These are phyloP conservation scores for Cephalophus harveyi DNA, from an alignment of 2,113 vertebrate species.

Conservation along the genomic window DNA sequence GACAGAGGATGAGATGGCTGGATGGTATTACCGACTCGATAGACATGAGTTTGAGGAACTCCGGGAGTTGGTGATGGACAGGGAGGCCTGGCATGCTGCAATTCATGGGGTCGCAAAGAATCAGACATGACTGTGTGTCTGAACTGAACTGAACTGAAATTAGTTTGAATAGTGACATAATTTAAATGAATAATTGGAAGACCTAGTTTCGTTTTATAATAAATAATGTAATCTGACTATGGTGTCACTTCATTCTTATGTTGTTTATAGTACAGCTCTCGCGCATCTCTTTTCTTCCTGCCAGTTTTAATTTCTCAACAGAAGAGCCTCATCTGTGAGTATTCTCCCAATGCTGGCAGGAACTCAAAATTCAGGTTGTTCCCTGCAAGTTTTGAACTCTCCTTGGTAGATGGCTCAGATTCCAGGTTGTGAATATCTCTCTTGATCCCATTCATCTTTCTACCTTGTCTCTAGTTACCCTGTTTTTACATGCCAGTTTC, in stretches of 20 bases:
- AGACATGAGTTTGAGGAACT: too few relatives aligned
- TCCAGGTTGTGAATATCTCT: background rate
- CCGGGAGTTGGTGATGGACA: background rate
- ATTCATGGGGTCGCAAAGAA: background rate
- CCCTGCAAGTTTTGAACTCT: background rate
- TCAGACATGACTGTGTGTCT: background rate
- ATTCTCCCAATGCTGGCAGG: background rate
- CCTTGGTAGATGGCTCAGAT: background rate
- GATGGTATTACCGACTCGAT: too few relatives aligned
- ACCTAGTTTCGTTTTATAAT: background rate
- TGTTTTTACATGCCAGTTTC: background rate
- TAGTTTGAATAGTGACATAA: background rate
- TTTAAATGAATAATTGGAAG: background rate
- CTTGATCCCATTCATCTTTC: background rate
- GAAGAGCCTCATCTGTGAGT: background rate
- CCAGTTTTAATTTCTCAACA: background rate
- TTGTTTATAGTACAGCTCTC: background rate
- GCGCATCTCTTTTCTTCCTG: background rate
- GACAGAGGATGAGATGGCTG: too few relatives aligned
- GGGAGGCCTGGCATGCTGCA: fast-evolving
- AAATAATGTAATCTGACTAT: background rate
- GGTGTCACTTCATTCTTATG: background rate
- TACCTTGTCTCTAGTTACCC: background rate
- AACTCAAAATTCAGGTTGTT: background rate
- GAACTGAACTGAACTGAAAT: background rate